Evolutionary conservation across 1,140 invertebrate genomes (phyloP).

Genomic region (Scaptomyza hsui): DNA sequence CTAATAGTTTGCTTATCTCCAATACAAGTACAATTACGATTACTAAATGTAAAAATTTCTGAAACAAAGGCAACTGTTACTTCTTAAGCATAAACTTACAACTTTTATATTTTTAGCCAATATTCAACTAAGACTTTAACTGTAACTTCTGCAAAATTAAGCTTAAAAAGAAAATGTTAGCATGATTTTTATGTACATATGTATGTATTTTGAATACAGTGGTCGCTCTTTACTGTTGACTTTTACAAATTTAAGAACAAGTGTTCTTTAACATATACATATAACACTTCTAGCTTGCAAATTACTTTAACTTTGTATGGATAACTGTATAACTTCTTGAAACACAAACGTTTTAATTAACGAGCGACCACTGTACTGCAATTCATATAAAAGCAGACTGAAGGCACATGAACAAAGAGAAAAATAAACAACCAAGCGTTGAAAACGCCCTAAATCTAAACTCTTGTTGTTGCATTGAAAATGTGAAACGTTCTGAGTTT

Average conservation of each 20-base stretch:
- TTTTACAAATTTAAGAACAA: not conserved
- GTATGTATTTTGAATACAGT: not conserved
- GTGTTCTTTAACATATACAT: too few relatives aligned
- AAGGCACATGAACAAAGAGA: conserved; percentile 78
- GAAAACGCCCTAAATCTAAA: conserved; percentile 47
- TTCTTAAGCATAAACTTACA: conserved; percentile 16
- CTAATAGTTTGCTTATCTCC: conserved; percentile 26
- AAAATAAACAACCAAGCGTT: conserved; percentile 61
- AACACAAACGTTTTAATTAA: conserved; percentile 1
- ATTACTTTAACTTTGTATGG: too few relatives aligned
- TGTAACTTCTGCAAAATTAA: not conserved
- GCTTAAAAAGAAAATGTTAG: conserved; percentile 2
- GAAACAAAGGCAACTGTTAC: conserved; percentile 35
- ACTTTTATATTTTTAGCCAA: not conserved
- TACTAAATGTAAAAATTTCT: conserved; percentile 26
- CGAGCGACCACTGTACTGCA: not conserved
- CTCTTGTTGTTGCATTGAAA: conserved; percentile 44
- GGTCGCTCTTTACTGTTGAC: not conserved
- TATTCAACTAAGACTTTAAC: conserved; percentile 5
- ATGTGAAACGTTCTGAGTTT: conserved; percentile 50
- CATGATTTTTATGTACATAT: not conserved
- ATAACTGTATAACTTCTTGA: too few relatives aligned
- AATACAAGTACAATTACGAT: not conserved
- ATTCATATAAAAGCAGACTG: conserved; percentile 35
- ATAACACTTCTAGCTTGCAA: too few relatives aligned